Base-by-base conservation (phyloP, 1,140 invertebrate genomes). In the Drosophila subpulchrella region DNA sequence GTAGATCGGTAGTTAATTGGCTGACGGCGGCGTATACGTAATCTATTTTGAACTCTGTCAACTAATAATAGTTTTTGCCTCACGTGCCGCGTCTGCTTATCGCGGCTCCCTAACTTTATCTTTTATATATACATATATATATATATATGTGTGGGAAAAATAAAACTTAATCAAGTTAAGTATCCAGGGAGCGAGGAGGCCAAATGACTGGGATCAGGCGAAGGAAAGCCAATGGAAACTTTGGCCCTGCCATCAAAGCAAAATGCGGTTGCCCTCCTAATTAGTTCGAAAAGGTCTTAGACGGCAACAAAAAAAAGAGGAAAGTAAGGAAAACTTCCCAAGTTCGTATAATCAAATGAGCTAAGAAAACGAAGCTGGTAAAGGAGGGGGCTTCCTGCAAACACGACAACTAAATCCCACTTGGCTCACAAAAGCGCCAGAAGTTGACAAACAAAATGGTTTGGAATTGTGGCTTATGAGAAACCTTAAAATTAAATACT, bases 201-300 rank as follows among this genome's bases (percentile, higher is more conserved):
- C 42, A 67, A 65, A 42, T 48, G 46, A 13, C 24, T 30, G 60
- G 46, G 56, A 62, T 38, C 60, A 20, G 39, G 54, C 17, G 8
- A 44, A 47, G 65, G 48, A 63, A 65, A 68, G 67, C 67, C 36
- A 70, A 70, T 47, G 65, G 51, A 71, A 71, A 71, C 67, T 71
- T 72, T 58, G 38, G 27, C 65, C 30, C 20, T 13, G 51, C 66
- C 66, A 71, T 71, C 67, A 70, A 48, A 67, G 67, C 65, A 15
- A 70, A 71, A 71, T 72, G 68, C 68, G 68, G 68, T 72, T 72
- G 68, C 68, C 68, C 68, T 72, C 54, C 36, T 72, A 72, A 72
- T 72, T 72, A 72, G 68, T 72, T 72, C 51, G 51, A 72, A 72
- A 72, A 72, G 67, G 67, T 73, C 67, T 72, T 72, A 72, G 54